Base-by-base conservation (phyloP, 2,888 invertebrate genomes). In the Aphrophora alni region DNA sequence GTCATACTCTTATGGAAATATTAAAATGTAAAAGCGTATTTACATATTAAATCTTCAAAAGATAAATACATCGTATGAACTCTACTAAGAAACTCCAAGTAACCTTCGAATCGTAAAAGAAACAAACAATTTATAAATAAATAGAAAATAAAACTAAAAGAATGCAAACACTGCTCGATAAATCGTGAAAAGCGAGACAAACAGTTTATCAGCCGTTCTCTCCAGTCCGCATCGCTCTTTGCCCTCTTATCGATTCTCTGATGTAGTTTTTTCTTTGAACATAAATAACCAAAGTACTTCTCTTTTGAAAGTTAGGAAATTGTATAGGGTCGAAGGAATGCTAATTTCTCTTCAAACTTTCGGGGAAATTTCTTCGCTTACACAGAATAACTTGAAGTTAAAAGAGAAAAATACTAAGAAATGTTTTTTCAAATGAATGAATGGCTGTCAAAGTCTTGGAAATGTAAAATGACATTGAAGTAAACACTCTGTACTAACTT, bases 251-350 rank as follows among this genome's bases (percentile, higher is more conserved):
- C 71, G 77, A 77, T 77, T 71, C 26, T 1, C 28, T 33, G 38
- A 77, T 77, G 77, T 77, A 69, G 77, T 59, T 59, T 77, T 71
- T 44, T 71, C 77, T 77, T 69, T 38, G 71, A 71, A 69, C 70
- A 77, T 77, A 77, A 77, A 77, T 77, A 77, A 77, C 77, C 69
- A 71, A 77, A 77, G 77, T 77, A 71, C 71, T 77, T 77, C 71
- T 44, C 77, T 44, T 71, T 77, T 77, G 71, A 77, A 77, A 77
- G 77, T 77, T 71, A 77, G 77, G 71, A 38, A 71, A 71, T 77
- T 71, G 77, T 77, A 71, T 44, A 44, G 71, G 77, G 70, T 38
- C 38, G 69, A 68, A 70, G 77, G 59, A 77, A 77, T 77, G 77
- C 77, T 77, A 77, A 77, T 77, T 77, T 77, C 77, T 71, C 38